A percentile compares a stretch with the other conserved stretches of the same genome.
Evolutionary conservation across 2,888 invertebrate species (phyloP).

Genomic region (Timema podura): DNA sequence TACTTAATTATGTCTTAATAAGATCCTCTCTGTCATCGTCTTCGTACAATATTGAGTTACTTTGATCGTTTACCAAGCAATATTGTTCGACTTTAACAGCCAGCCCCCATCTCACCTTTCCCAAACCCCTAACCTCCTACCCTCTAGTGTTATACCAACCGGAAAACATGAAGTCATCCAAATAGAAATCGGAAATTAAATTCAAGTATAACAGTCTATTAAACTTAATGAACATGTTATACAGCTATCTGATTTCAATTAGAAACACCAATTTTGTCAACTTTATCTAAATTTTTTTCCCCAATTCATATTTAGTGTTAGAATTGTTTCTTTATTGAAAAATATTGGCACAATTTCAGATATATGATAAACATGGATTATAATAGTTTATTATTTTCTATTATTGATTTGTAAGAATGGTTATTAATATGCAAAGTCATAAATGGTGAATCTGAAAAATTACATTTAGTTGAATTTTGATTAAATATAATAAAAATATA

Average conservation of each 20-base stretch:
- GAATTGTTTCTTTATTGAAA: not conserved
- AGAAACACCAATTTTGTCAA: not conserved
- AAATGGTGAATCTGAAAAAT: too few species aligned
- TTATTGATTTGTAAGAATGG: too few species aligned
- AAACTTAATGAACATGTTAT: conserved; percentile 1
- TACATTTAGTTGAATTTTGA: too few species aligned
- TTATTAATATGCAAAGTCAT: too few species aligned
- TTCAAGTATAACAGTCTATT: not conserved
- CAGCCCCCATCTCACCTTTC: not conserved
- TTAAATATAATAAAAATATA: too few species aligned
- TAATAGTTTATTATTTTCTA: too few species aligned
- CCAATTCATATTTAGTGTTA: not conserved
- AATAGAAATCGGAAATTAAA: conserved; percentile 14
- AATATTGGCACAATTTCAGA: not conserved
- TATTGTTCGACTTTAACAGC: not conserved
- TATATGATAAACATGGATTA: not conserved
- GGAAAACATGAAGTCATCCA: conserved; percentile 5
- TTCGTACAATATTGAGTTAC: not conserved
- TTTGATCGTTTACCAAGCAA: conserved; percentile 11
- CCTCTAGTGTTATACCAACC: not conserved
- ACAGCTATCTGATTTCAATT: not conserved
- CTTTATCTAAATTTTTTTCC: not conserved
- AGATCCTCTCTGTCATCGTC: too few species aligned
- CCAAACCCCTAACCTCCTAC: not conserved
- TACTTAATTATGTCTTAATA: too few species aligned